Percentiles rank a stretch among this genome's conserved stretches.
Evolutionary conservation across 2,113 vertebrate species (phyloP).

Genomic region (Casuarius casuarius): DNA sequence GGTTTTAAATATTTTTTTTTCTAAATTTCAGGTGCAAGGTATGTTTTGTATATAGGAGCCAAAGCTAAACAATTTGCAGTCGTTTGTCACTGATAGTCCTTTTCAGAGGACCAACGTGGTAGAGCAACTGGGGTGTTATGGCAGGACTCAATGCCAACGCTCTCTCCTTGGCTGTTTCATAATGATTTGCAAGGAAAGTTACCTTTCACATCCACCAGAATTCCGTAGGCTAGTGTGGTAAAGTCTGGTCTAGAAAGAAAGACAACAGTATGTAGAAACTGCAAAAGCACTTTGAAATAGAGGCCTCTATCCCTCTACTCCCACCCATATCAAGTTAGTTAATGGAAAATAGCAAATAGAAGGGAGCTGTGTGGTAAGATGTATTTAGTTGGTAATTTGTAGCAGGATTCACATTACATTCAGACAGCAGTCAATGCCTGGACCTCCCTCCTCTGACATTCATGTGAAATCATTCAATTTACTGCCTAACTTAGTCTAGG

Average conservation of each 20-base stretch:
- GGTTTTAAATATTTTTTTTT: not conserved
- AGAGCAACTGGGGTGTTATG: not conserved
- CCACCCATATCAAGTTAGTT: not conserved
- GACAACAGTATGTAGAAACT: not conserved
- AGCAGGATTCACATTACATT: not conserved
- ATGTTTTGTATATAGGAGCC: not conserved
- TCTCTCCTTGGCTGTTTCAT: not conserved
- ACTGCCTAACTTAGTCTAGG: not conserved
- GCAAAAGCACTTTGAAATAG: not conserved
- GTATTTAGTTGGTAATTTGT: not conserved
- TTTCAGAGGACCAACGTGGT: not conserved
- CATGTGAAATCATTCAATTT: not conserved
- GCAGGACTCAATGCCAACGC: not conserved
- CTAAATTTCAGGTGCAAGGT: not conserved
- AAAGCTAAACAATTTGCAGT: not conserved
- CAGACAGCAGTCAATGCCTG: not conserved
- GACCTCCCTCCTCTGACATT: not conserved
- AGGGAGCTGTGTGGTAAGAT: not conserved
- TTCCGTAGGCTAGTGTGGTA: not conserved
- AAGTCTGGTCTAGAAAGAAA: not conserved
- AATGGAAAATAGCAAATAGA: not conserved
- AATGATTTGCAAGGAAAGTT: not conserved
- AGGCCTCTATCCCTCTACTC: not conserved
- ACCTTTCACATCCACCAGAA: not conserved
- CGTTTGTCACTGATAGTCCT: not conserved